Percentiles rank a stretch among this genome's conserved stretches.
phyloP scores from a whole-genome alignment of 2,113 vertebrate genomes.

The Hypomesus transpacificus region DNA sequence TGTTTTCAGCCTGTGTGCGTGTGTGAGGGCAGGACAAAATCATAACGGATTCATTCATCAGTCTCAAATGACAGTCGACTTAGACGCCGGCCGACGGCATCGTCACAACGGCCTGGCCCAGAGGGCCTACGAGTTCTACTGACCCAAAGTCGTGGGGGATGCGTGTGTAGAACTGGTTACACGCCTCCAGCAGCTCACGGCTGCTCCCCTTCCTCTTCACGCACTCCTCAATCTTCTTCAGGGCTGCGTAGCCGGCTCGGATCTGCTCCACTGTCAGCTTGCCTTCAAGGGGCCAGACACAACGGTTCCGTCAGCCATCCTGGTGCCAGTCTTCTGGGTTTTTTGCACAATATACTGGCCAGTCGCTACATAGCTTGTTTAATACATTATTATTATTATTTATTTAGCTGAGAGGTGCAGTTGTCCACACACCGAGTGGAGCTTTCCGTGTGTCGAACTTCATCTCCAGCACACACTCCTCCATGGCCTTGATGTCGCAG shows the following conservation, averaged over 20 bases:
- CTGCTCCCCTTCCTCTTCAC: constrained; percentile 69
- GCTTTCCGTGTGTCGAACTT: constrained; percentile 89
- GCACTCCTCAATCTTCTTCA: constrained; percentile 82
- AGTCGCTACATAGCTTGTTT: too few relatives aligned
- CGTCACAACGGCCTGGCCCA: too few relatives aligned
- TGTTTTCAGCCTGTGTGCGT: constrained; percentile 68
- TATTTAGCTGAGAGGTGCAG: not conserved
- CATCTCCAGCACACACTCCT: constrained; percentile 89
- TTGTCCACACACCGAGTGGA: constrained; percentile 74
- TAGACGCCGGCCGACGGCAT: too few relatives aligned
- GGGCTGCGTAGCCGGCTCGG: constrained; percentile 78
- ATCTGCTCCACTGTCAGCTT: constrained; percentile 87
- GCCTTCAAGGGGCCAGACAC: constrained; percentile 59
- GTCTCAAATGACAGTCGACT: not conserved
- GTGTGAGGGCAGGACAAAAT: not conserved
- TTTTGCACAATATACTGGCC: too few relatives aligned
- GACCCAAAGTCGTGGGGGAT: constrained; percentile 92
- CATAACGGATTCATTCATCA: not conserved
- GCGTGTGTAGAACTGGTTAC: constrained; percentile 90
- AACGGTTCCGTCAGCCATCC: not conserved
- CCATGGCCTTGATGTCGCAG: constrained; percentile 86
- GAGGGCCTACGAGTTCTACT: not conserved
- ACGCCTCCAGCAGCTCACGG: constrained; percentile 77
- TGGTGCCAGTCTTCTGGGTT: not conserved
- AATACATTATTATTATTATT: too few relatives aligned